phyloP scores from a whole-genome alignment of 2,888 invertebrate genomes.

The Trachelus stipa region DNA sequence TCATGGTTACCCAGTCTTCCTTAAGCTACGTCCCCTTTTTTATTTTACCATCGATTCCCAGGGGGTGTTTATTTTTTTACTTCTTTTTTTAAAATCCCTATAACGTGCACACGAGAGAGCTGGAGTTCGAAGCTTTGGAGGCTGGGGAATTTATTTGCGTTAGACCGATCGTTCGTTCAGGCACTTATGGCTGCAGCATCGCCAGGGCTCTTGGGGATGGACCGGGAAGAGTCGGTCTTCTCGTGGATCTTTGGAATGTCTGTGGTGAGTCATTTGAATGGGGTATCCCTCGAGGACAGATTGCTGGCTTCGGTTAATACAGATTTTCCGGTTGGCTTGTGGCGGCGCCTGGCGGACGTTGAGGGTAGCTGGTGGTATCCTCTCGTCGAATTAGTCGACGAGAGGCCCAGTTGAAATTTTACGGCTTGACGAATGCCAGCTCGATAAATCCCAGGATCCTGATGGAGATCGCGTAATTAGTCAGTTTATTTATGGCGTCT shows the following conservation, averaged over 20 bases:
- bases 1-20: background rate
- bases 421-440: slow-evolving; percentile 27
- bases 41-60: background rate
- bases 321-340: background rate
- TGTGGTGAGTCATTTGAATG: background rate
- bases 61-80: background rate
- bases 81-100: accelerated
- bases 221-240: background rate
- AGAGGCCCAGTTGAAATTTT: slow-evolving; percentile 26
- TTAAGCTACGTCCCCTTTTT: background rate
- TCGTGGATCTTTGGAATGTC: background rate
- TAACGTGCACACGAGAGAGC: background rate
- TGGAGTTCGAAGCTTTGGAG: background rate
- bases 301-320: background rate
- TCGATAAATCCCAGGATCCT: slow-evolving; percentile 30
- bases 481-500: slow-evolving; percentile 27
- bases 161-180: background rate
- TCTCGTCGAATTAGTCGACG: slow-evolving; percentile 12
- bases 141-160: background rate
- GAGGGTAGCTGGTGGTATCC: background rate
- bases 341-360: background rate
- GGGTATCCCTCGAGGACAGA: background rate
- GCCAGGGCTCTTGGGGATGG: background rate
- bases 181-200: background rate
- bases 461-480: slow-evolving; percentile 29